These are phyloP conservation scores for Coranthus polyacanthus DNA, from an alignment of 2,797 vertebrate genomes.

Conservation along the genomic window DNA sequence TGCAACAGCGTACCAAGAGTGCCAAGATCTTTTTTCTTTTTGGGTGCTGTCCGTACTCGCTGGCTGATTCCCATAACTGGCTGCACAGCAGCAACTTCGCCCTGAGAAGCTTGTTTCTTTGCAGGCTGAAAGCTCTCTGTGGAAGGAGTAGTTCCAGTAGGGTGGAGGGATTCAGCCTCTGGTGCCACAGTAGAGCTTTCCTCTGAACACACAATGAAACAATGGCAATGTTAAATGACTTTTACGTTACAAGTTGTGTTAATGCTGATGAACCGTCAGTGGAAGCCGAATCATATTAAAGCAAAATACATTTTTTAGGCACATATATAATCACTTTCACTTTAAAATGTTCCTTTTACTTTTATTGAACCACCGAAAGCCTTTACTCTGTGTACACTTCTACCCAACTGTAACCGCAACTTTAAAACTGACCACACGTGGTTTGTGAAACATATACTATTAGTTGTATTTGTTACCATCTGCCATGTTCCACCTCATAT, in stretches of 20 bases:
- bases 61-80: conserved; percentile 92
- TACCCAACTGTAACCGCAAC: too few species aligned
- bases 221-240: conserved; percentile 6
- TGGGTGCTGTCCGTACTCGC: conserved; percentile 88
- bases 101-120: conserved; percentile 72
- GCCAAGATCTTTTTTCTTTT: conserved; percentile 94
- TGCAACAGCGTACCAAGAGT: conserved; percentile 80
- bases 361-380: too few species aligned
- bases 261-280: background rate
- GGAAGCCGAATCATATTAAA: background rate
- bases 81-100: conserved; percentile 85
- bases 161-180: conserved; percentile 23
- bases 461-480: too few species aligned
- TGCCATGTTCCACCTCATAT: too few species aligned
- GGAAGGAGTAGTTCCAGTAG: conserved; percentile 33
- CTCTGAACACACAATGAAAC: conserved; percentile 61
- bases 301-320: background rate
- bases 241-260: background rate
- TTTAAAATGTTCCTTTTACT: background rate
- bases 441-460: too few species aligned
- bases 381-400: too few species aligned
- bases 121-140: conserved; percentile 76
- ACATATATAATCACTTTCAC: background rate
- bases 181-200: conserved; percentile 48
- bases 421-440: background rate